These are phyloP conservation scores for Hypotaenidia philippensis DNA, from an alignment of 2,797 vertebrate species.

Conservation along the genomic window DNA sequence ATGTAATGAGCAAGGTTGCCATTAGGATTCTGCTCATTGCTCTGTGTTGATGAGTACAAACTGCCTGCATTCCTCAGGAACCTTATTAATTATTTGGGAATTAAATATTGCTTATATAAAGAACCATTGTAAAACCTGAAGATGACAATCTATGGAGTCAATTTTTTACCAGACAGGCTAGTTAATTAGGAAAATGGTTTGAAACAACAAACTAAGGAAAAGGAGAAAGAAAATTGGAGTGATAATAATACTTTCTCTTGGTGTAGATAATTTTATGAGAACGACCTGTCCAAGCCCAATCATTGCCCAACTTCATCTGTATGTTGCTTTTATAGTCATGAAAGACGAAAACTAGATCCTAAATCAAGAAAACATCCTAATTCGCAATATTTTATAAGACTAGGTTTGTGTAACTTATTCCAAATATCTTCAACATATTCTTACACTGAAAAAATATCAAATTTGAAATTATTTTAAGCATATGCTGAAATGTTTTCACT, in stretches of 20 bases:
- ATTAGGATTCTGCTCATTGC: not conserved
- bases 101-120: not conserved
- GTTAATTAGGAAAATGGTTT: not conserved
- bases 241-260: not conserved
- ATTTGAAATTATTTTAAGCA: not conserved
- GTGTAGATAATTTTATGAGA: not conserved
- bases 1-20: not conserved
- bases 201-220: not conserved
- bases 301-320: not conserved
- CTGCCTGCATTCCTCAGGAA: not conserved
- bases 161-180: not conserved
- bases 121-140: not conserved
- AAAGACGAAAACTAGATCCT: not conserved
- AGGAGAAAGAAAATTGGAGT: not conserved
- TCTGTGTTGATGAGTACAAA: not conserved
- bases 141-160: not conserved
- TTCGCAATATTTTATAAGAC: not conserved
- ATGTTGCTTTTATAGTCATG: not conserved
- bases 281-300: not conserved
- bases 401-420: not conserved
- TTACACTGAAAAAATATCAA: not conserved
- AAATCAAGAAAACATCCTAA: not conserved
- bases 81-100: not conserved
- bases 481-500: not conserved
- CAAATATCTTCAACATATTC: not conserved